Conservation (phyloP, 2,888 invertebrate species). For the Capitulum mitella region DNA sequence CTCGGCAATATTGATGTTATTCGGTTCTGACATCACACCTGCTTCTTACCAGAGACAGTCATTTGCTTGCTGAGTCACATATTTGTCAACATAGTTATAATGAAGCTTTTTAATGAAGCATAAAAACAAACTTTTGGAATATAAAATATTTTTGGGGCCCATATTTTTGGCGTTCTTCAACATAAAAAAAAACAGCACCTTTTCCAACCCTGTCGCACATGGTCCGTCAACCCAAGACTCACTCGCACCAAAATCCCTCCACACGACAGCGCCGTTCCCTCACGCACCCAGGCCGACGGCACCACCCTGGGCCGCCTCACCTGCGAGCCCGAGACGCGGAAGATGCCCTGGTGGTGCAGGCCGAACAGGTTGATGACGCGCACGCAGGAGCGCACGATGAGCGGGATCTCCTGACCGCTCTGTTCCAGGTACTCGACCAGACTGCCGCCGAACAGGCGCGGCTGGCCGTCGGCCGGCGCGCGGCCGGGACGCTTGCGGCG, state of each 20-base stretch:
- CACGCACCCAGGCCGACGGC: neutral
- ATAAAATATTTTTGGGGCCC: too few relatives aligned
- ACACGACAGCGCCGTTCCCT: neutral
- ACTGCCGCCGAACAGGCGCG: conserved; percentile 81
- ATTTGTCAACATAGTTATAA: too few relatives aligned
- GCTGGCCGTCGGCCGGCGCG: conserved; percentile 64
- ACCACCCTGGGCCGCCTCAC: neutral
- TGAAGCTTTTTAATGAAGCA: too few relatives aligned
- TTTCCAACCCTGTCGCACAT: too few relatives aligned
- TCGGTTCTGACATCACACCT: too few relatives aligned
- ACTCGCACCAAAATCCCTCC: neutral
- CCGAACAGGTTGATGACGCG: conserved; percentile 84
- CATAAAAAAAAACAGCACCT: too few relatives aligned
- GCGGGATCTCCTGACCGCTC: conserved; percentile 74
- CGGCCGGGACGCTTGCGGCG: conserved; percentile 65
- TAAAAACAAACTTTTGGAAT: too few relatives aligned
- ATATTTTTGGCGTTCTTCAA: neutral
- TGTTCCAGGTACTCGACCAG: conserved; percentile 81
- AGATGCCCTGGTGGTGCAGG: conserved; percentile 90
- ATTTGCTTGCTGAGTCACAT: too few relatives aligned
- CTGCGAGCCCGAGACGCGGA: conserved; percentile 73
- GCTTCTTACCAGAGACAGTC: too few relatives aligned
- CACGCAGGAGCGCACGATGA: conserved; percentile 83
- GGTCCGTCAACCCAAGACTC: too few relatives aligned
- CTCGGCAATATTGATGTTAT: too few relatives aligned